phyloP scores from a whole-genome alignment of 2,113 vertebrate genomes.

The Diadophis punctatus region DNA sequence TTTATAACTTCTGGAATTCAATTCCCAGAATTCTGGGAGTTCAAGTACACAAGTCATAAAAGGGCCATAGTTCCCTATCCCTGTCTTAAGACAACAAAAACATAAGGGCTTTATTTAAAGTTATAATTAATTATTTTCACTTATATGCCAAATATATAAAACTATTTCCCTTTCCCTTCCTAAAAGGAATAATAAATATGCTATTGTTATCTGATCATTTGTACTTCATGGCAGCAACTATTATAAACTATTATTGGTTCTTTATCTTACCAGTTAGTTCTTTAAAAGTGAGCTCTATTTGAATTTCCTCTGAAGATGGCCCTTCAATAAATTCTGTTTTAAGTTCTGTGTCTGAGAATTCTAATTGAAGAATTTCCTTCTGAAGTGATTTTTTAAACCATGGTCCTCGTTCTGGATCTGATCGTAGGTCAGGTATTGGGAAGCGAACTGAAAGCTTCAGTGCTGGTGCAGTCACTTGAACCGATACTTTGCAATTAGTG shows the following conservation, averaged over 20 bases:
- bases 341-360: constrained; percentile 84
- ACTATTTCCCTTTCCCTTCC: not conserved
- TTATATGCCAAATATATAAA: not conserved
- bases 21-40: not conserved
- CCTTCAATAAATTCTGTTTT: constrained; percentile 89
- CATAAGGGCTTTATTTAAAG: not conserved
- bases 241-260: not conserved
- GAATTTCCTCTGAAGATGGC: constrained; percentile 85
- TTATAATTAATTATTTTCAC: not conserved
- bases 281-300: constrained; percentile 91
- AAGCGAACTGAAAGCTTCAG: constrained; percentile 87
- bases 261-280: constrained; percentile 82
- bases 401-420: constrained; percentile 93
- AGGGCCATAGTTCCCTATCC: not conserved
- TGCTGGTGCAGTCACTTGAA: constrained; percentile 81
- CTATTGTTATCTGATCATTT: not conserved
- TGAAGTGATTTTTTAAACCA: constrained; percentile 98
- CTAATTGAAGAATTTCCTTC: constrained; percentile 87
- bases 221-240: not conserved
- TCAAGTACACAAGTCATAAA: not conserved
- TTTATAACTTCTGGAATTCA: not conserved
- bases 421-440: constrained; percentile 94
- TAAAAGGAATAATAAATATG: not conserved
- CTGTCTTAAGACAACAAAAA: not conserved
- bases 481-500: constrained; percentile 79